Conservation (phyloP, 2,797 vertebrate genomes). For the Sylvia borin region DNA sequence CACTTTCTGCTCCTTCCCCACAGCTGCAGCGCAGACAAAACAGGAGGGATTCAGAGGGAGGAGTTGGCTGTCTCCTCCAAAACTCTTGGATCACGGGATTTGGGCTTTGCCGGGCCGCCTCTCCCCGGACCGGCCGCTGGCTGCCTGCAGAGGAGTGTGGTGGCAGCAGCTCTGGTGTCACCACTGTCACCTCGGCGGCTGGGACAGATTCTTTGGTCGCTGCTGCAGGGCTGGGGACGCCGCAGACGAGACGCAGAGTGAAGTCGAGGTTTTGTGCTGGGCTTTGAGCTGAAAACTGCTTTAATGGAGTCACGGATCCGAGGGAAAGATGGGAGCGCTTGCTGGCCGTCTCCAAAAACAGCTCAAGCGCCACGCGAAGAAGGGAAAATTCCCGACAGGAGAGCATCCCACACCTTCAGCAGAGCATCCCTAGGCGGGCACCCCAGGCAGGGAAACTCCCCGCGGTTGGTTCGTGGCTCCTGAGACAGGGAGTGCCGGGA, state of each 20-base stretch:
- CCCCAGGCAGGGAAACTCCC: background rate
- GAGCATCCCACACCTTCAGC: background rate
- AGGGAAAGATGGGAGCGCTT: rapidly evolving
- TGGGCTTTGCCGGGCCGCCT: rapidly evolving
- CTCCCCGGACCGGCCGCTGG: background rate
- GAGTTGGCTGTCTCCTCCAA: background rate
- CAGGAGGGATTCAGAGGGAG: background rate
- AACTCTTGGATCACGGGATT: rapidly evolving
- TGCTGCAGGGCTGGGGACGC: background rate
- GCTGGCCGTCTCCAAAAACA: background rate
- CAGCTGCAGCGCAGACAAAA: background rate
- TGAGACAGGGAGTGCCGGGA: background rate
- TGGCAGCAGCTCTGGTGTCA: background rate
- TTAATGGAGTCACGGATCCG: background rate
- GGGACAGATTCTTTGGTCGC: background rate
- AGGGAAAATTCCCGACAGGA: background rate
- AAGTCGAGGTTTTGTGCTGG: background rate
- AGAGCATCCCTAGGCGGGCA: background rate
- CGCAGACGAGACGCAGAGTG: rapidly evolving
- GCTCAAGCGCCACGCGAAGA: rapidly evolving
- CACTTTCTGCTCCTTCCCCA: background rate
- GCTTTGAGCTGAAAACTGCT: background rate
- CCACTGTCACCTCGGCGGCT: rapidly evolving
- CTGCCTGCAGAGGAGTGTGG: background rate
- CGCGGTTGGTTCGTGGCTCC: rapidly evolving